Conservation (phyloP, 1,140 invertebrate species). For the Chironomus striatipennis region DNA sequence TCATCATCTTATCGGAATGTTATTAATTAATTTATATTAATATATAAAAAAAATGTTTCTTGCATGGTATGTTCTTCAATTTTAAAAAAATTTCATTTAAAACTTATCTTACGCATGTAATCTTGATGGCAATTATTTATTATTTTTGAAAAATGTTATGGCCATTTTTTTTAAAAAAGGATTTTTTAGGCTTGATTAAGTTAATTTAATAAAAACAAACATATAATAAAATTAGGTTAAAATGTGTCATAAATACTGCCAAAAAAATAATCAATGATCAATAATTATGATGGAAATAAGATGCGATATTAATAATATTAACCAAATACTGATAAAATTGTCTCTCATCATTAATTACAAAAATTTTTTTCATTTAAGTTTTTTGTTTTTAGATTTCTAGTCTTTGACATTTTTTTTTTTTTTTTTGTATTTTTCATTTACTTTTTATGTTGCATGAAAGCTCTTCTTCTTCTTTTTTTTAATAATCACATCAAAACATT, state of each 20-base stretch:
- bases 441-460: constrained; percentile 1
- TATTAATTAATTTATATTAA: not conserved
- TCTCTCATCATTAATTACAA: not conserved
- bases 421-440: not conserved
- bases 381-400: not conserved
- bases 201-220: constrained; percentile 1
- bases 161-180: not conserved
- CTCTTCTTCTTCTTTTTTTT: not conserved
- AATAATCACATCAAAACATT: constrained; percentile 18
- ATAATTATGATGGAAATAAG: constrained; percentile 7
- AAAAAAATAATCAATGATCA: constrained; percentile 15
- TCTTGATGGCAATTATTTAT: not conserved
- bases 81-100: not conserved
- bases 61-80: not conserved
- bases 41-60: constrained; percentile 7
- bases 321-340: not conserved
- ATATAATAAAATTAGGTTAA: not conserved
- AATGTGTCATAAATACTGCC: constrained; percentile 17
- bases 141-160: constrained; percentile 13
- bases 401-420: constrained; percentile 6
- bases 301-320: not conserved
- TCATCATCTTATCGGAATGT: not conserved
- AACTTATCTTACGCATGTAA: not conserved
- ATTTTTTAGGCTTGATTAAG: not conserved
- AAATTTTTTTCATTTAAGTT: not conserved